Evolutionary conservation across 2,113 vertebrate genomes (phyloP).

Genomic region (Malurus cyaneus): DNA sequence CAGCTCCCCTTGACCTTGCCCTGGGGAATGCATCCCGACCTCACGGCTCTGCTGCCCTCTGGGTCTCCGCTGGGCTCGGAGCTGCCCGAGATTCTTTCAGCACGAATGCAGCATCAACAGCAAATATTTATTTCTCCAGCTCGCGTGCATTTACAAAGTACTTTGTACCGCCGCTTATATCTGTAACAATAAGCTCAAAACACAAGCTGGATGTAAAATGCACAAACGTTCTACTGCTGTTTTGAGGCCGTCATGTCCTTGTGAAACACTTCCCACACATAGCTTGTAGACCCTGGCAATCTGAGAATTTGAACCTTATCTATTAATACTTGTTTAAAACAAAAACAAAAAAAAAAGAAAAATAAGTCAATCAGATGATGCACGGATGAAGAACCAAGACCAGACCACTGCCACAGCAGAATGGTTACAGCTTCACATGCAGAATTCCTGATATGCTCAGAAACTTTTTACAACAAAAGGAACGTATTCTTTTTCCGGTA

Average conservation of each 20-base stretch:
- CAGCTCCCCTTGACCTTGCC: no score
- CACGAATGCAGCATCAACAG: background rate
- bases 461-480: background rate
- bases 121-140: background rate
- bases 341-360: no score
- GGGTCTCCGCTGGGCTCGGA: background rate
- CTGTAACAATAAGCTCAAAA: background rate
- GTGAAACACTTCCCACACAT: background rate
- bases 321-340: background rate
- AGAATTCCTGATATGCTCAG: background rate
- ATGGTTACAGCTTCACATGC: background rate
- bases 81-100: background rate
- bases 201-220: background rate
- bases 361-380: background rate
- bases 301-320: background rate
- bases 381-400: background rate
- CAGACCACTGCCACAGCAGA: background rate
- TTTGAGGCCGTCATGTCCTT: background rate
- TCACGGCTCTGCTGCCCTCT: rapidly evolving
- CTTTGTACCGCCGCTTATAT: background rate
- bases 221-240: no score
- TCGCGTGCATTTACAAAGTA: rapidly evolving
- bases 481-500: background rate
- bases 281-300: background rate
- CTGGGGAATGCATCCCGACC: rapidly evolving